Evolutionary conservation across 1,140 invertebrate species (phyloP).

Genomic region (Tetramorium parvispinum): DNA sequence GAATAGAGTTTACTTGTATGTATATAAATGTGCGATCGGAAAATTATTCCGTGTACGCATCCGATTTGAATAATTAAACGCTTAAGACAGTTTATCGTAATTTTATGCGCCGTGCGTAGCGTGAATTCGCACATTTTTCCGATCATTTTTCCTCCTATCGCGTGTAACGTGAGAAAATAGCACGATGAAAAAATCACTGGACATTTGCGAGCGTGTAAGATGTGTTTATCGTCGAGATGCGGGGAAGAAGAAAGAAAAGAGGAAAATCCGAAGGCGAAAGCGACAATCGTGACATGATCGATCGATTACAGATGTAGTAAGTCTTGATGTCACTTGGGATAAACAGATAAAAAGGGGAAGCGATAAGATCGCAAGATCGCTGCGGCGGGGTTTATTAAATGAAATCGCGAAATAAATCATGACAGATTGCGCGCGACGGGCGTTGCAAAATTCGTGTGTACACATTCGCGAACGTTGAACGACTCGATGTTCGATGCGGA

Average conservation of each 20-base stretch:
- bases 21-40: neutral
- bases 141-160: neutral
- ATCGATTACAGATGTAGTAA: neutral
- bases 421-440: conserved; percentile 11
- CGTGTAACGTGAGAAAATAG: conserved; percentile 1
- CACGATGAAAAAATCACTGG: conserved; percentile 23
- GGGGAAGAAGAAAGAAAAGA: neutral
- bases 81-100: neutral
- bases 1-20: neutral
- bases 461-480: neutral
- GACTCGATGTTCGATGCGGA: neutral
- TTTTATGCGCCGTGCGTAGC: neutral
- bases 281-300: conserved; percentile 1
- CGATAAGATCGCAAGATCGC: conserved; percentile 14
- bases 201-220: conserved; percentile 9
- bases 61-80: conserved; percentile 13
- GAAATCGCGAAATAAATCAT: conserved; percentile 39
- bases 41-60: neutral
- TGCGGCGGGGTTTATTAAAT: conserved; percentile 27
- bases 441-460: conserved; percentile 23
- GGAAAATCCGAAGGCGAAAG: conserved; percentile 6
- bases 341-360: conserved; percentile 34
- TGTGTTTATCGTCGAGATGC: neutral
- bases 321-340: conserved; percentile 6
- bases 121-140: neutral